Base-by-base conservation (phyloP, 2,113 vertebrate genomes). In the Cavia aperea region DNA sequence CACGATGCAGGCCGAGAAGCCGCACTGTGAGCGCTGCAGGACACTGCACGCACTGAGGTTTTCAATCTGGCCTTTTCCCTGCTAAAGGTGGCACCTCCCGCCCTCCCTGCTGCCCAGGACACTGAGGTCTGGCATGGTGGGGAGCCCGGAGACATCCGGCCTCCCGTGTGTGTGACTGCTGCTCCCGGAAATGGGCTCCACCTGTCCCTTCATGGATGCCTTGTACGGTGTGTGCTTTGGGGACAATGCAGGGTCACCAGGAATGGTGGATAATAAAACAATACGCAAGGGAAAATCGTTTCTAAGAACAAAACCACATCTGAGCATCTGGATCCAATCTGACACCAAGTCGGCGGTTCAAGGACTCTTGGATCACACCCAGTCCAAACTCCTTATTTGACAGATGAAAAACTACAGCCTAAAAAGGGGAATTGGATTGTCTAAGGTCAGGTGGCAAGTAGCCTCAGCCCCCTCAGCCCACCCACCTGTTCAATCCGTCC, bases 1-100 rank as follows among this genome's bases (percentile, higher is more conserved):
- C 93, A 75, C 89, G 86, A 90, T 90, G 92, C 86, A 95, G 96
- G 96, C 91, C 88, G 94, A 97, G 95, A 97, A 95, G 95, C 96
- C 97, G 96, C 21, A 10, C 68, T 90, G 3, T 5, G 4, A 93
- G 94, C 94, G 77, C 93, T 94, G 96, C 94, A 96, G 95, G 84
- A 51, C 96, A 87, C 93, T 89, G 77, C 83, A 89, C 96, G 93
- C 95, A 96, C 96, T 56, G 94, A 93, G 86, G 95, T 96, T 96
- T 97, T 96, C 29, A 18, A 9, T 19, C 56, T 21, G 3, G 56
- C 56, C 15, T 16, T 3, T 16, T 4, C 56, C 49, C 15, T 77
- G 43, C 24, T 14, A 8, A 49, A 29, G n/a, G 39, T 7, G 13
- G 46, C 7, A 3, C 73, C 2, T 88, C 85, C 88, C 26, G 56